Base-by-base conservation (phyloP, 2,113 vertebrate genomes). In the Corvus hawaiiensis region DNA sequence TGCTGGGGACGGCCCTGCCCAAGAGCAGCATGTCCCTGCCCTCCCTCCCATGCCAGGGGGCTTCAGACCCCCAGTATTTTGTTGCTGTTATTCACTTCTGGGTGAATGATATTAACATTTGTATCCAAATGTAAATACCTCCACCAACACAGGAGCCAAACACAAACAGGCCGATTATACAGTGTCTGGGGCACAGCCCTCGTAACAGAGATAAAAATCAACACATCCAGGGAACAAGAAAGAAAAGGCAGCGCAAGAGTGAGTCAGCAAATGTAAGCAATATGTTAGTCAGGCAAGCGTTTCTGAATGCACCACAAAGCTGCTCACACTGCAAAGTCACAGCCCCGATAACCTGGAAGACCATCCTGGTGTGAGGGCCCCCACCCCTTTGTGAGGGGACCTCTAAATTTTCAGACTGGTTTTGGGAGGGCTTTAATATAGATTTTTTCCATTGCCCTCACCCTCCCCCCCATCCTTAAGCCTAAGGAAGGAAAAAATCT, bases 141-240 rank as follows among this genome's bases (percentile, higher is more conserved):
- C 68, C 79, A 94, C 87, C 3, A 0, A 72, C 84, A 41, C 10
- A 1, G 33, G 68, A 93, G 79, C 51, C 87, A 67, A 96, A 90
- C 46, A 64, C 68, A 87, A 84, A 84, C 77, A 90, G 1, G 2
- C 89, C 71, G 91, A 86, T 89, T 89, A 85, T 81, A 89, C 69
- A 69, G 77, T 9, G 84, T 94, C 91, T 92, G 78, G 73, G 84
- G 55, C 80, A 62, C 85, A 89, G 94, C 82, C 89, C 86, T 84
- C 79, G 89, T 92, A 94, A 84, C 87, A 80, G 81, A 94, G 95
- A 94, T 88, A 94, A 92, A 95, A 95, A 95, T 92, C 88, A 95
- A 93, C 93, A 82, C 68, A 95, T 41, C 48, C 80, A 91, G 83
- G 75, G 74, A 81, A 86, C 80, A 46, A 52, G 84, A 93, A 67